Conservation (phyloP, 2,113 vertebrate species). For the Macaca fascicularis region DNA sequence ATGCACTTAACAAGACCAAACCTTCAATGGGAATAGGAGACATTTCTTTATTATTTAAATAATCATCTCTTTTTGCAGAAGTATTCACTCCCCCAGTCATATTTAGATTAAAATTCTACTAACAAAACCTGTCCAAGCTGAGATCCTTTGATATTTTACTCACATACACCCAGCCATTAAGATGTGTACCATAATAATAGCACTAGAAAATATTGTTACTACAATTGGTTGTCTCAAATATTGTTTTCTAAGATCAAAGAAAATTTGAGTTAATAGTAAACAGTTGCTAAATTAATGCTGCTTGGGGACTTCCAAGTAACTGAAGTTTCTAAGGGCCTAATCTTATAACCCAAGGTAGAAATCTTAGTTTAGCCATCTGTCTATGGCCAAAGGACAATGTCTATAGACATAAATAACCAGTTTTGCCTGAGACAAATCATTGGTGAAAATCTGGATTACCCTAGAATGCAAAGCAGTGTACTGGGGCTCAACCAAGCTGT, state of each 20-base stretch:
- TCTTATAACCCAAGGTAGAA: neutral
- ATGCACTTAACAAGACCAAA: slow-evolving; percentile 10
- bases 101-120: neutral
- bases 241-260: neutral
- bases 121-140: neutral
- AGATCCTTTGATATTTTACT: neutral
- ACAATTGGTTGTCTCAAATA: neutral
- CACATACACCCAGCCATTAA: neutral
- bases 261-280: slow-evolving; percentile 1
- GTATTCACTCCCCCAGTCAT: neutral
- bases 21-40: neutral
- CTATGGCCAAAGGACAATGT: neutral
- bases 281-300: neutral
- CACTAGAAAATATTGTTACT: neutral
- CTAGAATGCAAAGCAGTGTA: neutral
- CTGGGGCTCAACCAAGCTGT: neutral
- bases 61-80: neutral
- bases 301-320: neutral
- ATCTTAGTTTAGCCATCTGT: neutral
- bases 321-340: neutral
- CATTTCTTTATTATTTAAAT: slow-evolving; percentile 31
- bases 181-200: neutral
- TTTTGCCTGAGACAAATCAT: neutral
- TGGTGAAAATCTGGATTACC: slow-evolving; percentile 3
- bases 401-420: neutral